Base-by-base conservation (phyloP, 2,797 vertebrate species). In the Kryptolebias ocellatus region DNA sequence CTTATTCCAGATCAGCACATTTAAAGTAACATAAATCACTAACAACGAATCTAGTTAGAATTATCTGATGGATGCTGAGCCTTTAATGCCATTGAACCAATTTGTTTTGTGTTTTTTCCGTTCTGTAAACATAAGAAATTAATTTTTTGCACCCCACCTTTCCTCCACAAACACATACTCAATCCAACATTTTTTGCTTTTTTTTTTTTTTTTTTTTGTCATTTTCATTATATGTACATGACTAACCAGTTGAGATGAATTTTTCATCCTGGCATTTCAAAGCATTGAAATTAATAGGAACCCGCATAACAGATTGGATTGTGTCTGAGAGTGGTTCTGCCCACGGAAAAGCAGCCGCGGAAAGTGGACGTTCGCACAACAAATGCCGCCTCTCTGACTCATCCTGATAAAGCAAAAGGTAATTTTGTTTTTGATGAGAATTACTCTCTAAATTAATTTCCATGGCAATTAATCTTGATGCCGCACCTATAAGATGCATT, bases 391-490 rank as follows among this genome's bases (percentile, higher is more conserved):
- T 61, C 77, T 77, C 74, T 84, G 88, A 87, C 81, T 90, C 87
- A 83, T 78, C 62, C 90, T 70, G 87, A 90, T 91, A 88, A 85
- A 89, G 84, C 79, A 63, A 86, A 85, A 83, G 82, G 72, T 80
- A 76, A 87, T 92, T 91, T 86, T 90, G 88, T 88, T 88, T 89
- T 87, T 87, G 83, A 88, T 83, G 81, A 89, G 67, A 91, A 87
- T 90, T 90, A 87, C 76, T 89, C 83, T 85, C 67, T 60, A 87
- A 92, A 93, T 94, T 89, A 86, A 90, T 93, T 92, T 90, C 79
- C 84, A 79, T 82, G 78, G 76, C 84, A 87, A 88, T 90, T 87
- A 90, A 90, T 92, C 85, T 87, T 89, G 74, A 89, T 81, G 83
- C 69, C 68, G 85, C 78, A 84, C 84, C 84, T 88, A 83, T 81